Evolutionary conservation across 2,888 invertebrate species (phyloP).

Genomic region (Diabrotica balteata): DNA sequence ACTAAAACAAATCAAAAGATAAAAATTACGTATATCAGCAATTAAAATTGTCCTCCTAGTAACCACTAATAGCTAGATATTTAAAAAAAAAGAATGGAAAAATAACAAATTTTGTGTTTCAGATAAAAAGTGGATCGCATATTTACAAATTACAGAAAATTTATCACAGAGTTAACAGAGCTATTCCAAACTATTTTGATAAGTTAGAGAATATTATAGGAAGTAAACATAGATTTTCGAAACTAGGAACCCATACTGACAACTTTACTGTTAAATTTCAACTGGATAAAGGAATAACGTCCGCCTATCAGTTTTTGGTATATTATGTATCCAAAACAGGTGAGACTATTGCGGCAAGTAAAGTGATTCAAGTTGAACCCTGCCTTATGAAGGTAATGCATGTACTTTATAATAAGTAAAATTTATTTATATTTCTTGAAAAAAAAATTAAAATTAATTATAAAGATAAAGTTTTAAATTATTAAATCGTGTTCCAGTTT

Average conservation of each 20-base stretch:
- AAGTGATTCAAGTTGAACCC: slow-evolving; percentile 62
- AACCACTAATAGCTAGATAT: too few relatives aligned
- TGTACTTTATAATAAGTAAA: too few relatives aligned
- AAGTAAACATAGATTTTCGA: slow-evolving; percentile 47
- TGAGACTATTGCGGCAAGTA: slow-evolving; percentile 65
- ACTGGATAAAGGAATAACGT: slow-evolving; percentile 61
- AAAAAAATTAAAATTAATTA: too few relatives aligned
- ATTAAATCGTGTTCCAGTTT: too few relatives aligned
- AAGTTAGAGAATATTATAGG: slow-evolving; percentile 52
- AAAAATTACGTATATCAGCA: too few relatives aligned
- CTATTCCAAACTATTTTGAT: slow-evolving; percentile 41
- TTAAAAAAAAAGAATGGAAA: too few relatives aligned
- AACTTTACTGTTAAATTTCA: slow-evolving; percentile 62
- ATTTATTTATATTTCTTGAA: too few relatives aligned
- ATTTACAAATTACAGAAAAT: slow-evolving; percentile 51
- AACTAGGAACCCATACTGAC: slow-evolving; percentile 45
- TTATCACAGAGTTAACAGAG: slow-evolving; percentile 46
- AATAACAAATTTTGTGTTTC: slow-evolving; percentile 30
- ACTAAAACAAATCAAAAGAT: too few relatives aligned
- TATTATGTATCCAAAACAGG: slow-evolving; percentile 65
- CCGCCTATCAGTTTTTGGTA: slow-evolving; percentile 62
- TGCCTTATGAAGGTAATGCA: slow-evolving; percentile 60
- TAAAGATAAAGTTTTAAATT: too few relatives aligned
- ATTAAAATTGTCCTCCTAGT: too few relatives aligned
- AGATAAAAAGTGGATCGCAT: slow-evolving; percentile 55